These are phyloP conservation scores for Luffia ferchaultella DNA, from an alignment of 2,888 invertebrate genomes.

Conservation along the genomic window DNA sequence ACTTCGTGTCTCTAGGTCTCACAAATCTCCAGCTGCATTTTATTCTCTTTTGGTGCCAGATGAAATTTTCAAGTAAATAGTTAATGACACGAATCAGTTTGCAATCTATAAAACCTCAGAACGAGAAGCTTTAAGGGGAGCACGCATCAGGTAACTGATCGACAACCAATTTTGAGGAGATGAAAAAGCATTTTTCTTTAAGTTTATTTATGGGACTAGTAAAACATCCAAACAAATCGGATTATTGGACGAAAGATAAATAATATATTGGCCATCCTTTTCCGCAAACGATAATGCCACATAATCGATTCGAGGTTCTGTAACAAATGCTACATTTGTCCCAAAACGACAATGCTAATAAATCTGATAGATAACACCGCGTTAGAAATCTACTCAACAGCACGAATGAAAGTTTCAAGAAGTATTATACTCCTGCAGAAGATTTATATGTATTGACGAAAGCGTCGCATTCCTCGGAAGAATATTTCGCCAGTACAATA, in stretches of 20 bases:
- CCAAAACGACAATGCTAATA: conserved; percentile 20
- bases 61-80: conserved; percentile 15
- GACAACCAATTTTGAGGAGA: neutral
- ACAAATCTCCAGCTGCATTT: conserved; percentile 16
- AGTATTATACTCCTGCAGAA: conserved; percentile 17
- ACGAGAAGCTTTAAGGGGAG: conserved; percentile 9
- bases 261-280: neutral
- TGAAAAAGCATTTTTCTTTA: neutral
- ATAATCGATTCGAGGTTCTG: conserved; percentile 18
- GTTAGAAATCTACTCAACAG: conserved; percentile 17
- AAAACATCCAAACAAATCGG: neutral
- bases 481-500: conserved; percentile 21
- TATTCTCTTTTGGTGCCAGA: conserved; percentile 16
- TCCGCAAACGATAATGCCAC: neutral
- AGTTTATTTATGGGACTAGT: neutral
- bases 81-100: conserved; percentile 16
- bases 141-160: neutral
- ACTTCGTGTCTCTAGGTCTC: conserved; percentile 14
- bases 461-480: conserved; percentile 23
- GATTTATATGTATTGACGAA: conserved; percentile 22
- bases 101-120: conserved; percentile 14
- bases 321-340: conserved; percentile 25
- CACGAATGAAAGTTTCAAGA: conserved; percentile 20
- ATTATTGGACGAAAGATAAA: neutral
- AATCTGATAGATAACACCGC: conserved; percentile 20